Percentiles rank a stretch among this genome's conserved stretches.
These are phyloP conservation scores for Hemitrygon akajei DNA, from an alignment of 2,797 vertebrate genomes.

Conservation along the genomic window DNA sequence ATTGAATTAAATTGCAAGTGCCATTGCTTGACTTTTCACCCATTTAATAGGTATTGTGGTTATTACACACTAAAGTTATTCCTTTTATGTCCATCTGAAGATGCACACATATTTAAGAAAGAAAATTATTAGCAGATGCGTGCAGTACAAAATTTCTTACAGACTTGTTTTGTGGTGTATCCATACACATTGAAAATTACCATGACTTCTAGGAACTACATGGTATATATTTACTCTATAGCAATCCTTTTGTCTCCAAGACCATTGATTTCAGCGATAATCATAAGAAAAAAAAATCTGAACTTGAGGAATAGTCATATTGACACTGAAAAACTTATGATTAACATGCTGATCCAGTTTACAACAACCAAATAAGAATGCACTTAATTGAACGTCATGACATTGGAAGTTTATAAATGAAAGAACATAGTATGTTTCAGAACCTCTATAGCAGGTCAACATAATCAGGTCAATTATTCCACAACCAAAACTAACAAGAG, in stretches of 20 bases:
- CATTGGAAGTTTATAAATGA: neutral
- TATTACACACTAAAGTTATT: constrained; percentile 26
- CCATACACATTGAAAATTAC: neutral
- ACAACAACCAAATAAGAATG: neutral
- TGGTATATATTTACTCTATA: neutral
- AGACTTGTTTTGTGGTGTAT: neutral
- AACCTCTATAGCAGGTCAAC: neutral
- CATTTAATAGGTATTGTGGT: constrained; percentile 35
- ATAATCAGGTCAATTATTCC: constrained; percentile 30
- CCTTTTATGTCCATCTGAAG: constrained; percentile 33
- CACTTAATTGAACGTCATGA: neutral
- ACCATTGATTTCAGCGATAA: neutral
- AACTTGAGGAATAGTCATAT: neutral
- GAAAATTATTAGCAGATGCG: constrained; percentile 31
- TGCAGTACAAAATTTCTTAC: neutral
- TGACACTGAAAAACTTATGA: constrained; percentile 2
- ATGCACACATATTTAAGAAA: constrained; percentile 18
- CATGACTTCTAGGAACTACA: neutral
- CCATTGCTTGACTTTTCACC: constrained; percentile 22
- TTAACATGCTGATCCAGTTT: neutral
- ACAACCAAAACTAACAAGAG: constrained; percentile 10
- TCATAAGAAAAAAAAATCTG: neutral
- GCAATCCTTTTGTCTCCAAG: neutral
- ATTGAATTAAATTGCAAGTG: constrained; percentile 18
- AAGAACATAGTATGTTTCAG: neutral